phyloP scores from a whole-genome alignment of 1,140 invertebrate genomes.

The Cyclargus thomasi region DNA sequence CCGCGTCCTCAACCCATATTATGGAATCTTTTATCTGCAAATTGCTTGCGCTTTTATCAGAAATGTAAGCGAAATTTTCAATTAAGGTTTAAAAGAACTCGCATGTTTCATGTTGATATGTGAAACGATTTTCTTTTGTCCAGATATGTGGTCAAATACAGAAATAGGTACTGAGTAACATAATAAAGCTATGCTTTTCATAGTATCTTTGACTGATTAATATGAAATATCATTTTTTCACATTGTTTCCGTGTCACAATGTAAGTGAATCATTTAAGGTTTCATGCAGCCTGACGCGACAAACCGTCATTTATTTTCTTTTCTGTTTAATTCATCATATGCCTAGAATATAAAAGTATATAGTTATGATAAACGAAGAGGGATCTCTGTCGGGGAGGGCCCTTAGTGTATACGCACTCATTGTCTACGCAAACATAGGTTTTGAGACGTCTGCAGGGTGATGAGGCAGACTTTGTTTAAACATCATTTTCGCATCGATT shows the following conservation, averaged over 20 bases:
- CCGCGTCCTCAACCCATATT: neutral
- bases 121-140: no score
- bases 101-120: neutral
- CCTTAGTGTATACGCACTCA: constrained; percentile 31
- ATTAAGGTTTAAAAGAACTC: neutral
- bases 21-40: constrained; percentile 4
- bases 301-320: neutral
- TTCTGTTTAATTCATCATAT: neutral
- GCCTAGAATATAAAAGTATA: neutral
- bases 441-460: constrained; percentile 61
- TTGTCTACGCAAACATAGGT: constrained; percentile 51
- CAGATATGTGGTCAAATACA: no score
- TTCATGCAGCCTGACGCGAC: neutral
- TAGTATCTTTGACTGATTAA: no score
- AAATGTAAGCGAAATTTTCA: neutral
- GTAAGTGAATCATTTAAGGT: no score
- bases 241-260: no score
- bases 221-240: no score
- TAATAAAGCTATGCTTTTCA: no score
- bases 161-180: no score
- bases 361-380: neutral
- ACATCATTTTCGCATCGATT: constrained; percentile 6
- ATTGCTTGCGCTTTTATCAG: constrained; percentile 2
- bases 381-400: neutral
- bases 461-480: constrained; percentile 18